These are phyloP conservation scores for Acrocera orbiculus DNA, from an alignment of 2,888 invertebrate genomes.

Conservation along the genomic window DNA sequence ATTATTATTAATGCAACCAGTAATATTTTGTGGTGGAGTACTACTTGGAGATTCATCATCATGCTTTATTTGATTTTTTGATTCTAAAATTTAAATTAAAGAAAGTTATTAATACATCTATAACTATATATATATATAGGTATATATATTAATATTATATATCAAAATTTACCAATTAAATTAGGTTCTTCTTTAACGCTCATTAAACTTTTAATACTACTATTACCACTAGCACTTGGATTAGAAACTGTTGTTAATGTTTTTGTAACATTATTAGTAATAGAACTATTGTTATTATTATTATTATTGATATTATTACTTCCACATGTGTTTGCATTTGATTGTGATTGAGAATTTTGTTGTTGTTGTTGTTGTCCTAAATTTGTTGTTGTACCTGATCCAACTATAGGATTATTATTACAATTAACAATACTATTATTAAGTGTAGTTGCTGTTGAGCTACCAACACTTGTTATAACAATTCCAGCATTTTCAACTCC, in stretches of 20 bases:
- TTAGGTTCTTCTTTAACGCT: slow-evolving; percentile 5
- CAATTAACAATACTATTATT: too few relatives aligned
- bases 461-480: too few relatives aligned
- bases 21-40: slow-evolving; percentile 5
- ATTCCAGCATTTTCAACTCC: too few relatives aligned
- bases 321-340: too few relatives aligned
- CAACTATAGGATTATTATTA: too few relatives aligned
- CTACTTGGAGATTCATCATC: slow-evolving; percentile 2
- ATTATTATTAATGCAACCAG: neutral
- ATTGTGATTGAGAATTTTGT: too few relatives aligned
- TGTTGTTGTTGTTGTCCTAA: too few relatives aligned
- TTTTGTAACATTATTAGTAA: neutral
- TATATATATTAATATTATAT: neutral
- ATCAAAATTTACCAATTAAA: slow-evolving; percentile 2
- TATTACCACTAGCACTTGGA: neutral
- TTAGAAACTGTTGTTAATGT: slow-evolving; percentile 1
- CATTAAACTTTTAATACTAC: slow-evolving; percentile 4
- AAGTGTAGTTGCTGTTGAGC: too few relatives aligned
- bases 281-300: neutral
- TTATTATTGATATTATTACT: too few relatives aligned
- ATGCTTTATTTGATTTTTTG: slow-evolving; percentile 1
- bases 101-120: neutral
- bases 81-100: neutral
- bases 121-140: neutral
- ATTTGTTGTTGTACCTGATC: too few relatives aligned